Conservation (phyloP, 2,797 vertebrate genomes). For the Microctenopoma steveboyesi region DNA sequence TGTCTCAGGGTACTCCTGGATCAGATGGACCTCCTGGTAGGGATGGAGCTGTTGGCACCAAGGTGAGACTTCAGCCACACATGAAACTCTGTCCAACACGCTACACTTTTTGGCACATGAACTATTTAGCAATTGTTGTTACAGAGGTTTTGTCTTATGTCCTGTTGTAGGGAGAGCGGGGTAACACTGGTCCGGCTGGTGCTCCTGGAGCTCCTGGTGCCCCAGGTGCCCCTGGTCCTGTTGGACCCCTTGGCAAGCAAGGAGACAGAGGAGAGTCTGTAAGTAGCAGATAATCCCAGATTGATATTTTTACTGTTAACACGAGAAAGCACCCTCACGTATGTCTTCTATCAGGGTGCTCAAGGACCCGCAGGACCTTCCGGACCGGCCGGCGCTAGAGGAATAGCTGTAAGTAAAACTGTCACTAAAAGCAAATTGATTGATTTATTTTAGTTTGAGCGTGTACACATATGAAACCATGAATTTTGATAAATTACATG, state of each 20-base stretch:
- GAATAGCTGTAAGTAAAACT: slow-evolving; percentile 90
- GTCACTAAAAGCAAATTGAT: neutral
- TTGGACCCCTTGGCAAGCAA: slow-evolving; percentile 95
- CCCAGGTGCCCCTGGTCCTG: slow-evolving; percentile 89
- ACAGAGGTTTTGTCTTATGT: slow-evolving; percentile 43
- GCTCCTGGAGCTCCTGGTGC: slow-evolving; percentile 91
- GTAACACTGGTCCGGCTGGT: slow-evolving; percentile 91
- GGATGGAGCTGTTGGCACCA: slow-evolving; percentile 90
- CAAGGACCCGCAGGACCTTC: slow-evolving; percentile 94
- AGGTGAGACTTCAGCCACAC: slow-evolving; percentile 79
- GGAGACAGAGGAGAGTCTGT: slow-evolving; percentile 96
- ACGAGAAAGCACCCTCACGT: slow-evolving; percentile 8
- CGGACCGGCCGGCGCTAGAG: slow-evolving; percentile 91
- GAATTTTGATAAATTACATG: slow-evolving; percentile 22
- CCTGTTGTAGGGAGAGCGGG: slow-evolving; percentile 91
- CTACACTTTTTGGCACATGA: neutral
- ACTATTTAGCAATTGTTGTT: neutral
- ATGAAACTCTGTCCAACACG: neutral
- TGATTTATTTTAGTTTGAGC: slow-evolving; percentile 4
- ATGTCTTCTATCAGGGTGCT: slow-evolving; percentile 84
- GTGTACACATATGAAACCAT: neutral
- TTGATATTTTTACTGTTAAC: slow-evolving; percentile 16
- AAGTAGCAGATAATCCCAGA: slow-evolving; percentile 68
- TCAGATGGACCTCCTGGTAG: slow-evolving; percentile 95
- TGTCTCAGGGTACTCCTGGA: slow-evolving; percentile 89